Base-by-base conservation (phyloP, 2,113 vertebrate genomes). In the Alethe castanea region DNA sequence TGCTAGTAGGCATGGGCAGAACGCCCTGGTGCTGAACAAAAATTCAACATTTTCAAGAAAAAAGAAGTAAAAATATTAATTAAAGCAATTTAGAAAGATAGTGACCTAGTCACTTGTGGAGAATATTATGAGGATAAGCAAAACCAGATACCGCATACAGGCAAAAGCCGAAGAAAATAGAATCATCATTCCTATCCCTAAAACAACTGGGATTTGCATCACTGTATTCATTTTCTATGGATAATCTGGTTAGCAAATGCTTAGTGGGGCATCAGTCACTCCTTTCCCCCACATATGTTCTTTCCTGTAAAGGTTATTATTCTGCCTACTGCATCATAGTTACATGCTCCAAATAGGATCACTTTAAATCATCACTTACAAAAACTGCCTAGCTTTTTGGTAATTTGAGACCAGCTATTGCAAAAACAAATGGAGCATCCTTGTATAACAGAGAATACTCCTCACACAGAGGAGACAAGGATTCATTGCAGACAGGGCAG, bases 341-440 rank as follows among this genome's bases (percentile, higher is more conserved):
- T 86, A 35, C 59, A 22, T 66, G 33, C 24, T 78, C 65, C 92
- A 86, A 94, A 45, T 56, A 84, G 81, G 64, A 54, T 1, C 29
- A 54, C 65, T 94, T 80, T 88, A 94, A 93, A 77, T 78, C 77
- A 81, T 94, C 91, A 90, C 69, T 64, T 92, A 81, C 47, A 71
- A 73, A 92, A 93, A 81, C 48, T 40, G 47, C 52, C 81, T 31
- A 67, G 47, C 14, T 86, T 90, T 71, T 60, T 62, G 19, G 76
- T 83, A 86, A 94, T 64, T 77, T 96, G 72, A 94, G 38, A 86
- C 26, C 17, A 81, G 35, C 42, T 62, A 60, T 91, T 91, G 89
- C 4, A 89, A 88, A 80, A 54, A 88, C 81, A 74, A 84, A 48
- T 1, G 19, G 26, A 70, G 8, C 38, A 91, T 91, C 88, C 65